These are phyloP conservation scores for Cantharis lateralis DNA, from an alignment of 2,888 invertebrate species.

Conservation along the genomic window DNA sequence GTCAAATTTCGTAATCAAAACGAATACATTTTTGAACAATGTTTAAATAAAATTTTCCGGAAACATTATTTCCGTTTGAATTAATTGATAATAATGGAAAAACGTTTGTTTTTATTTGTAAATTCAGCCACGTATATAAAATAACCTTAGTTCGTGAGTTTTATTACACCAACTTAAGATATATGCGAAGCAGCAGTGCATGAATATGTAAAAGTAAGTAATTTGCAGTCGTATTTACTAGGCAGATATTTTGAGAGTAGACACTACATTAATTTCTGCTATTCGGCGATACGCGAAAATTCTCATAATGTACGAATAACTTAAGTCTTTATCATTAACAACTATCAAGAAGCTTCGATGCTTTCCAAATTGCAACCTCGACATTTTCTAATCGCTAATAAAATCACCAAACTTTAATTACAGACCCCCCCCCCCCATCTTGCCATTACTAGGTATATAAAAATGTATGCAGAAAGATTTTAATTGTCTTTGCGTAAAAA, in stretches of 20 bases:
- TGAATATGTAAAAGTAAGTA: slow-evolving; percentile 27
- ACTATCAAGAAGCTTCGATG: neutral
- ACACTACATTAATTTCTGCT: neutral
- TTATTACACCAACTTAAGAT: slow-evolving; percentile 14
- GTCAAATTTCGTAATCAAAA: neutral
- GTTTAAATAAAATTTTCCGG: neutral
- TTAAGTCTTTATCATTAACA: neutral
- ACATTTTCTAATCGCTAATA: neutral
- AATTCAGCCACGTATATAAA: neutral
- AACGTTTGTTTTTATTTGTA: neutral
- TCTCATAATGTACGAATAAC: neutral
- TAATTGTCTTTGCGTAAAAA: no score
- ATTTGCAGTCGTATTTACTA: slow-evolving; percentile 18
- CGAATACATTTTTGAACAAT: neutral
- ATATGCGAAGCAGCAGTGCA: slow-evolving; percentile 12
- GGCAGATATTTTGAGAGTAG: slow-evolving; percentile 14
- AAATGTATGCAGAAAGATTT: no score
- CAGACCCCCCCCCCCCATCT: no score
- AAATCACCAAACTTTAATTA: neutral
- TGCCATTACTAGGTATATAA: no score
- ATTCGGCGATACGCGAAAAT: neutral
- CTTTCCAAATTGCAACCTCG: neutral
- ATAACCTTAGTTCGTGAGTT: slow-evolving; percentile 4
- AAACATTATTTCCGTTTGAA: neutral
- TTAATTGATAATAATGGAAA: neutral